Evolutionary conservation across 2,797 vertebrate genomes (phyloP).

Genomic region (Lateolabrax maculatus): DNA sequence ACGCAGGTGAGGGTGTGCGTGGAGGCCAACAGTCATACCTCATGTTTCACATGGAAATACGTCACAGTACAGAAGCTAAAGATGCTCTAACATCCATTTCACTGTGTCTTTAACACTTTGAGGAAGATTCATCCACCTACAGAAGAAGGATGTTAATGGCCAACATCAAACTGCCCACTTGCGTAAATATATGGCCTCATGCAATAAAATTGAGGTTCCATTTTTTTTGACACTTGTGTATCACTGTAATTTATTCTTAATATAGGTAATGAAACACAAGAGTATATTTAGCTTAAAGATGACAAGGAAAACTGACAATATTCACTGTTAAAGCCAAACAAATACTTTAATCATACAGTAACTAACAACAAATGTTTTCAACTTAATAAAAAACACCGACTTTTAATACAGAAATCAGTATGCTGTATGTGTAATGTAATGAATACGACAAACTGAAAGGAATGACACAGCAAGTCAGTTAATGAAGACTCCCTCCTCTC

Average conservation of each 20-base stretch:
- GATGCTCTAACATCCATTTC: background rate
- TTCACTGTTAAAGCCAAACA: background rate
- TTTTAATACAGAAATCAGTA: constrained; percentile 29
- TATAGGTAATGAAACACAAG: background rate
- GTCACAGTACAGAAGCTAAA: background rate
- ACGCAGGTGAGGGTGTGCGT: background rate
- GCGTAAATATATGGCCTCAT: background rate
- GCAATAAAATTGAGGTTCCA: background rate
- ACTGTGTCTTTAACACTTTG: too few species aligned
- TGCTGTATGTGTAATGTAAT: constrained; percentile 1
- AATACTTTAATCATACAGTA: constrained; percentile 37
- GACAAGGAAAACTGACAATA: constrained; percentile 26
- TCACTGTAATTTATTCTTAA: constrained; percentile 30
- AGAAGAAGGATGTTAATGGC: background rate
- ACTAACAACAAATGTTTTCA: constrained; percentile 7
- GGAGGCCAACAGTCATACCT: background rate
- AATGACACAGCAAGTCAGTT: constrained; percentile 64
- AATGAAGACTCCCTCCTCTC: constrained; percentile 40
- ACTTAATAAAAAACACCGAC: constrained; percentile 13
- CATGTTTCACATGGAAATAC: background rate
- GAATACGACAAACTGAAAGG: constrained; percentile 38
- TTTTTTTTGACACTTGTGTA: background rate
- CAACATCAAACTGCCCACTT: background rate
- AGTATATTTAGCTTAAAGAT: constrained; percentile 7
- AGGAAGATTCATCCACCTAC: background rate